Evolutionary conservation across 1,140 invertebrate genomes (phyloP).

Genomic region (Antheraea pernyi): DNA sequence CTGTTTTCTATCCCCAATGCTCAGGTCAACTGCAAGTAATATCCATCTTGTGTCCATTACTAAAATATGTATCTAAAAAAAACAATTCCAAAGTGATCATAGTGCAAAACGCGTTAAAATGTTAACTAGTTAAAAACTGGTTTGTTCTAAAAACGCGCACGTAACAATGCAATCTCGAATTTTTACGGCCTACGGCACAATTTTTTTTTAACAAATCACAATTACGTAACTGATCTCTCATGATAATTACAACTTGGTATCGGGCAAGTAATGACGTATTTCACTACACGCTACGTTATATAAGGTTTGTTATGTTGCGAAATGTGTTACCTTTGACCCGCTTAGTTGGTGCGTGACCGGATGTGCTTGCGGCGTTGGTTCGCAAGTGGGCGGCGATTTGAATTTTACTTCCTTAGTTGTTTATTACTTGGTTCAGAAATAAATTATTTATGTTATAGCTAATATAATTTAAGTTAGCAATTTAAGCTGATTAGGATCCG

Average conservation of each 20-base stretch:
- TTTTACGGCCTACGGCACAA: neutral
- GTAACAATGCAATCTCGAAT: conserved; percentile 2
- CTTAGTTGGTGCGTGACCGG: neutral
- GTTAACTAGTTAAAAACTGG: neutral
- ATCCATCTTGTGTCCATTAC: no score
- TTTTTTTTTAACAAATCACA: conserved; percentile 3
- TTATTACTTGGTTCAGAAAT: no score
- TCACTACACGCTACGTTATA: neutral
- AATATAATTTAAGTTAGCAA: no score
- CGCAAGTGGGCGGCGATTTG: neutral
- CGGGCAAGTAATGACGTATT: neutral
- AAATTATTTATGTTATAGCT: no score
- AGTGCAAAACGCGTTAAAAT: neutral
- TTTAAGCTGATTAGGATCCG: no score
- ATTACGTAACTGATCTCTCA: neutral
- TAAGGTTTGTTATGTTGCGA: neutral
- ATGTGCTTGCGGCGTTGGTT: neutral
- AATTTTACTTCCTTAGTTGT: no score
- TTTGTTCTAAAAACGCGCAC: neutral
- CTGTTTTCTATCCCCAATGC: no score
- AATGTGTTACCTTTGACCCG: conserved; percentile 1
- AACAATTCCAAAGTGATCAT: neutral
- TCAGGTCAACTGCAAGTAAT: no score
- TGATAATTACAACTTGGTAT: neutral
- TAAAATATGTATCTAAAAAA: no score